phyloP scores from a whole-genome alignment of 2,797 vertebrate genomes.

The Decapterus maruadsi region DNA sequence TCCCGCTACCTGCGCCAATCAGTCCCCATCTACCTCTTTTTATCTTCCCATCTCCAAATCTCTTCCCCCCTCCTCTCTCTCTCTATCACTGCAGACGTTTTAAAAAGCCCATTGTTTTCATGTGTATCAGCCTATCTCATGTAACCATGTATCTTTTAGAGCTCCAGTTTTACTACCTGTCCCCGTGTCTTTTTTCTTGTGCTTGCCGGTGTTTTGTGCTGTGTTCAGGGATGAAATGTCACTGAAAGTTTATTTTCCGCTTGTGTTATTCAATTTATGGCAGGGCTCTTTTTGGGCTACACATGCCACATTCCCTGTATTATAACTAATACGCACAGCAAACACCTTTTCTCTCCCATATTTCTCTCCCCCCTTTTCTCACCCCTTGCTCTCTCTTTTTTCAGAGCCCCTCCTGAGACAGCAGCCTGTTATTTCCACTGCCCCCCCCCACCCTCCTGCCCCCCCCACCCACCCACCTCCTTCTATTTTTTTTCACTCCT shows the following conservation, averaged over 20 bases:
- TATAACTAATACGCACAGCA: slow-evolving; percentile 56
- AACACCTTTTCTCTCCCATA: slow-evolving; percentile 70
- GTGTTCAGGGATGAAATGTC: slow-evolving; percentile 38
- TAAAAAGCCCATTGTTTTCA: slow-evolving; percentile 85
- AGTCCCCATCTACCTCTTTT: slow-evolving; percentile 75
- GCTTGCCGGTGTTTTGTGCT: neutral
- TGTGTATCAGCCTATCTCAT: slow-evolving; percentile 80
- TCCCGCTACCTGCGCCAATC: slow-evolving; percentile 82
- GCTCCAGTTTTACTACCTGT: slow-evolving; percentile 56
- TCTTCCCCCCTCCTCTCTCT: slow-evolving; percentile 71
- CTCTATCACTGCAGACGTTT: slow-evolving; percentile 69
- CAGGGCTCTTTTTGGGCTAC: slow-evolving; percentile 26
- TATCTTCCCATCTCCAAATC: slow-evolving; percentile 85
- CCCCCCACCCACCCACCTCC: slow-evolving; percentile 61
- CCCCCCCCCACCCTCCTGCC: slow-evolving; percentile 67
- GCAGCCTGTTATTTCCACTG: slow-evolving; percentile 86
- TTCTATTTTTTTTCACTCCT: slow-evolving; percentile 62
- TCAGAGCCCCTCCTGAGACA: slow-evolving; percentile 81
- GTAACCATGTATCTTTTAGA: slow-evolving; percentile 67
- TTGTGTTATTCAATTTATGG: slow-evolving; percentile 36
- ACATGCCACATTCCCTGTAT: slow-evolving; percentile 60
- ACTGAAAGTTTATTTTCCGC: slow-evolving; percentile 24
- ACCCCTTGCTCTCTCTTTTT: slow-evolving; percentile 61
- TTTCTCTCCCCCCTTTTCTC: slow-evolving; percentile 70
- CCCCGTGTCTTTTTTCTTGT: slow-evolving; percentile 38